Evolutionary conservation across 1,140 invertebrate genomes (phyloP).

Genomic region (Spodoptera litura): DNA sequence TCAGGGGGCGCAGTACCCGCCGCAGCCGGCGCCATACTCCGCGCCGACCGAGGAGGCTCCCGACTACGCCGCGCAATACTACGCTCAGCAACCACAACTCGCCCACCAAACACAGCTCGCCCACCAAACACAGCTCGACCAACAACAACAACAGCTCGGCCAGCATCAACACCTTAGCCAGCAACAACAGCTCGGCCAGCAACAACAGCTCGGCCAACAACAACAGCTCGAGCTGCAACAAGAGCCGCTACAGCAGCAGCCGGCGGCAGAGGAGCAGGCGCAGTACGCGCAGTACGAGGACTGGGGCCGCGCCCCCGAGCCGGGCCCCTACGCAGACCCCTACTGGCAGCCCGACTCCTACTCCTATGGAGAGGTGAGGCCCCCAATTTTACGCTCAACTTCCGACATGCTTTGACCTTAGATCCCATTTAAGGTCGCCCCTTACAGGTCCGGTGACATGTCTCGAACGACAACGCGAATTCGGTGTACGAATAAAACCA

Average conservation of each 20-base stretch:
- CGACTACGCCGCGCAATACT: slow-evolving; percentile 55
- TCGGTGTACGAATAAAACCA: too few species aligned
- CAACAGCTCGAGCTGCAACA: slow-evolving; percentile 28
- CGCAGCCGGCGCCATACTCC: slow-evolving; percentile 45
- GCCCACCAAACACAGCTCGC: background rate
- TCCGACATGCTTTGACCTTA: too few species aligned
- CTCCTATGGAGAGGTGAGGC: slow-evolving; percentile 62
- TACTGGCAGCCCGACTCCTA: slow-evolving; percentile 68
- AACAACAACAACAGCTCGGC: background rate
- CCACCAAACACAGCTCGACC: background rate
- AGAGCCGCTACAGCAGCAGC: slow-evolving; percentile 3
- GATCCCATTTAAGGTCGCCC: too few species aligned
- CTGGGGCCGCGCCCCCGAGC: background rate
- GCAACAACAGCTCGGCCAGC: background rate
- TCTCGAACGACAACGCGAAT: too few species aligned
- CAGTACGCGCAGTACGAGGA: background rate
- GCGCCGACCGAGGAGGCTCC: slow-evolving; percentile 52
- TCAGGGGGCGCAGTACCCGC: slow-evolving; percentile 51
- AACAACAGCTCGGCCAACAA: background rate
- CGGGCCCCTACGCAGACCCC: slow-evolving; percentile 54
- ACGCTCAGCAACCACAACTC: slow-evolving; percentile 27
- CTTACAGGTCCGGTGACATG: too few species aligned
- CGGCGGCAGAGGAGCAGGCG: slow-evolving; percentile 16
- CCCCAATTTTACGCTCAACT: too few species aligned
- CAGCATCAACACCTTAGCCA: too few species aligned